Percentiles rank a stretch among this genome's conserved stretches.
These are phyloP conservation scores for Falco cherrug DNA, from an alignment of 2,797 vertebrate species.

Conservation along the genomic window DNA sequence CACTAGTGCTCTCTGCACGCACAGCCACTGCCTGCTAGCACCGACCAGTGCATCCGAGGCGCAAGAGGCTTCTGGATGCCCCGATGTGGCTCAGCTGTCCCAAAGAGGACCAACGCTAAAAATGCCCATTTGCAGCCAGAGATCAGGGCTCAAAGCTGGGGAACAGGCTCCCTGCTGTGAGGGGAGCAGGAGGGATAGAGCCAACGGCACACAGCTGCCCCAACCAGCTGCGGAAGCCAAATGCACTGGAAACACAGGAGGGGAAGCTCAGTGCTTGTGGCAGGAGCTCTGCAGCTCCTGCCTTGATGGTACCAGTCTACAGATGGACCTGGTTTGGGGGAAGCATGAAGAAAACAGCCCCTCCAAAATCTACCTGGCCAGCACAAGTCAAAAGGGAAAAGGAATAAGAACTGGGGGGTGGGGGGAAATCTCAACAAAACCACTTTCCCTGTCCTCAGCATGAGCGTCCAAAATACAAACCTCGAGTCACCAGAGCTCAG, in stretches of 20 bases:
- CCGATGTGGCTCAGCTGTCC: neutral
- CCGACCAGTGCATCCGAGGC: accelerated
- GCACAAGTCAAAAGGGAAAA: neutral
- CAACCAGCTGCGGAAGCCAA: neutral
- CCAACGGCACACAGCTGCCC: neutral
- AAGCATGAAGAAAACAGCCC: accelerated
- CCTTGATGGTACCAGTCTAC: neutral
- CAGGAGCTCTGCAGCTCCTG: neutral
- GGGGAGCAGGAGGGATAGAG: neutral
- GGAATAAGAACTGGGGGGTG: neutral
- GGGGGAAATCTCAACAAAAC: neutral
- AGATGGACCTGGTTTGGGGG: neutral
- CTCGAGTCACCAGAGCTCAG: neutral
- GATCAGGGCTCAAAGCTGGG: neutral
- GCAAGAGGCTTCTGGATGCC: neutral
- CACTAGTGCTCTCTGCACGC: neutral
- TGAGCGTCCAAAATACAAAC: accelerated
- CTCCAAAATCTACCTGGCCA: neutral
- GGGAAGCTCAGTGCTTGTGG: neutral
- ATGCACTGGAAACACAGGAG: accelerated
- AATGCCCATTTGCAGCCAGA: neutral
- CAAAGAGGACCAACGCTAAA: neutral
- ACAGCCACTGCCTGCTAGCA: accelerated
- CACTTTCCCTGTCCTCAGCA: neutral
- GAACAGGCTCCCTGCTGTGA: accelerated